Evolutionary conservation across 2,888 invertebrate genomes (phyloP).

Genomic region (Tetragonisca angustula): DNA sequence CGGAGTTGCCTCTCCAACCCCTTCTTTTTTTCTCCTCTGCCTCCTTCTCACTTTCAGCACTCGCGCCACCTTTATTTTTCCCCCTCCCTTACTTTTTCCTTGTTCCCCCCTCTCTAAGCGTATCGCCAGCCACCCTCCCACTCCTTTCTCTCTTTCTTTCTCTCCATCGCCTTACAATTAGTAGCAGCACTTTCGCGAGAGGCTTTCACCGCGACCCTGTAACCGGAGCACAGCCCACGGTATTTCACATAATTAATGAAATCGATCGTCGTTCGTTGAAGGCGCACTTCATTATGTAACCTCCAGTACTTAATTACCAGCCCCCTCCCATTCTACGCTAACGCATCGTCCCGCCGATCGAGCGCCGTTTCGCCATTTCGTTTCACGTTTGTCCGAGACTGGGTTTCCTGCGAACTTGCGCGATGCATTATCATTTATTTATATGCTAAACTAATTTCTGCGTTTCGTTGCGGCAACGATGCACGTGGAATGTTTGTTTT

Average conservation of each 20-base stretch:
- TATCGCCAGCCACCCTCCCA: too few species aligned
- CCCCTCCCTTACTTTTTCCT: not conserved
- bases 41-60: not conserved
- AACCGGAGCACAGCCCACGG: conserved; percentile 49
- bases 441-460: too few species aligned
- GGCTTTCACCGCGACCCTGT: conserved; percentile 54
- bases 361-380: conserved; percentile 7
- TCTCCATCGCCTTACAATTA: conserved; percentile 24
- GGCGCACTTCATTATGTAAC: conserved; percentile 61
- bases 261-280: conserved; percentile 61
- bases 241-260: conserved; percentile 65
- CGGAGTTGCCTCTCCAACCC: conserved; percentile 34
- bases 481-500: too few species aligned
- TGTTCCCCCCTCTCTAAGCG: not conserved
- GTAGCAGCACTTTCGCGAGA: conserved; percentile 24
- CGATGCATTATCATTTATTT: not conserved
- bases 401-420: not conserved
- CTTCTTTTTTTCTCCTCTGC: not conserved
- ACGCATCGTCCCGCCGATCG: conserved; percentile 39
- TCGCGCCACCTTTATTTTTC: not conserved
- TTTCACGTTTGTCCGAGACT: not conserved
- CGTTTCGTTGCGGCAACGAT: too few species aligned
- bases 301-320: conserved; percentile 60
- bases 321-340: conserved; percentile 33
- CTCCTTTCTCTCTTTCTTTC: not conserved